These are phyloP conservation scores for Phoxinus phoxinus DNA, from an alignment of 2,113 vertebrate species.

Conservation along the genomic window DNA sequence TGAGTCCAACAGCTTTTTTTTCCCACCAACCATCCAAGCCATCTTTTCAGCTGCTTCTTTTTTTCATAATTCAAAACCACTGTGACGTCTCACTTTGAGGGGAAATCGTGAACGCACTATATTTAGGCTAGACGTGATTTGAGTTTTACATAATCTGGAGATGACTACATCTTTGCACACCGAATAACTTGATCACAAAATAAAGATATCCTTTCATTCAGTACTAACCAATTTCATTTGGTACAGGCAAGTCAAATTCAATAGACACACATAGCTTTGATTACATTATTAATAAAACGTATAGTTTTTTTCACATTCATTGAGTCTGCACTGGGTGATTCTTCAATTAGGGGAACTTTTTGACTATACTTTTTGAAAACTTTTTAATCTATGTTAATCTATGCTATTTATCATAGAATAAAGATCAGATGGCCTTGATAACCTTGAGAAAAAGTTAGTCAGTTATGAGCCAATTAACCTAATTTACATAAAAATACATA, in stretches of 20 bases:
- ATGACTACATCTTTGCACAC: conserved; percentile 26
- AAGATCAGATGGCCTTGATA: neutral
- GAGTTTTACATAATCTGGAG: conserved; percentile 32
- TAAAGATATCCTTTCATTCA: conserved; percentile 45
- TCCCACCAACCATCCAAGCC: neutral
- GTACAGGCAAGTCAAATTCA: conserved; percentile 64
- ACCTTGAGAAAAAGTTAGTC: neutral
- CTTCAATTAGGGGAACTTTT: neutral
- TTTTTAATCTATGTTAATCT: neutral
- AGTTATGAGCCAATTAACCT: neutral
- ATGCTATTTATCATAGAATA: neutral
- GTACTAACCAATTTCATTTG: conserved; percentile 62
- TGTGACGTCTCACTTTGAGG: conserved; percentile 18
- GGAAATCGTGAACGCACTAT: neutral
- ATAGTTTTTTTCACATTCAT: conserved; percentile 31
- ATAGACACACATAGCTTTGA: conserved; percentile 64
- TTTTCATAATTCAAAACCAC: neutral
- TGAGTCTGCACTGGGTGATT: conserved; percentile 45
- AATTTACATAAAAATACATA: neutral
- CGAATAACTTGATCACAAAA: conserved; percentile 33
- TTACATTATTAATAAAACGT: conserved; percentile 48
- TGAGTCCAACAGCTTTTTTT: conserved; percentile 43
- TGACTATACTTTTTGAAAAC: neutral
- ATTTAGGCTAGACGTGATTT: neutral
- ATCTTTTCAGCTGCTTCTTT: neutral